These are phyloP conservation scores for Ophion ellenae DNA, from an alignment of 2,888 invertebrate species.

Conservation along the genomic window DNA sequence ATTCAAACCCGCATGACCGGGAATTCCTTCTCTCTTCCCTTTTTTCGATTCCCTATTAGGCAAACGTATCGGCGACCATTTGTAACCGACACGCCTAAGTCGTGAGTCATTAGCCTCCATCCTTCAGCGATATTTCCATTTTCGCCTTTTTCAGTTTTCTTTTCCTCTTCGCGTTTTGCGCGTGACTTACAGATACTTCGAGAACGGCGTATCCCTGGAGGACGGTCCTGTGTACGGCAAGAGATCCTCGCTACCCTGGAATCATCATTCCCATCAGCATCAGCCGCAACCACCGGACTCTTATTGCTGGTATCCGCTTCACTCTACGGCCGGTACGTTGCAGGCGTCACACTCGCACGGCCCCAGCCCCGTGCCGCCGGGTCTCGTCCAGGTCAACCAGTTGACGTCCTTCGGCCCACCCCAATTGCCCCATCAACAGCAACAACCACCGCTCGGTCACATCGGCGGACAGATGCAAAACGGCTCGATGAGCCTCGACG, in stretches of 20 bases:
- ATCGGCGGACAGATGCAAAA: slow-evolving; percentile 73
- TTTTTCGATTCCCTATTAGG: no score
- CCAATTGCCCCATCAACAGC: slow-evolving; percentile 77
- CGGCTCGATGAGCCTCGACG: slow-evolving; percentile 88
- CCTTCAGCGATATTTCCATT: background rate
- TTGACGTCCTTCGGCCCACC: slow-evolving; percentile 77
- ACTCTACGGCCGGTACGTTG: slow-evolving; percentile 77
- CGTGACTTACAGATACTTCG: slow-evolving; percentile 78
- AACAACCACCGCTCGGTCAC: slow-evolving; percentile 76
- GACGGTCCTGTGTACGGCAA: slow-evolving; percentile 79
- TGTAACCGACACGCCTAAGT: no score
- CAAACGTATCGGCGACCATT: no score
- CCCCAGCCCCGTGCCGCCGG: slow-evolving; percentile 76
- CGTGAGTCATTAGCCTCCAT: background rate
- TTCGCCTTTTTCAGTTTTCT: background rate
- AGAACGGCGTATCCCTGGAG: slow-evolving; percentile 78
- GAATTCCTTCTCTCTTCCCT: no score
- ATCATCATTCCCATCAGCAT: slow-evolving; percentile 74
- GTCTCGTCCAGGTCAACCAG: slow-evolving; percentile 80
- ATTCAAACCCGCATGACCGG: no score
- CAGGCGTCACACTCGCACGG: slow-evolving; percentile 75
- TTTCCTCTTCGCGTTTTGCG: background rate
- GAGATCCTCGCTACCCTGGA: slow-evolving; percentile 74
- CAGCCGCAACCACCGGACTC: slow-evolving; percentile 72
- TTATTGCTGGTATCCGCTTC: slow-evolving; percentile 80